These are phyloP conservation scores for Butorides virescens DNA, from an alignment of 2,113 vertebrate genomes.

Conservation along the genomic window DNA sequence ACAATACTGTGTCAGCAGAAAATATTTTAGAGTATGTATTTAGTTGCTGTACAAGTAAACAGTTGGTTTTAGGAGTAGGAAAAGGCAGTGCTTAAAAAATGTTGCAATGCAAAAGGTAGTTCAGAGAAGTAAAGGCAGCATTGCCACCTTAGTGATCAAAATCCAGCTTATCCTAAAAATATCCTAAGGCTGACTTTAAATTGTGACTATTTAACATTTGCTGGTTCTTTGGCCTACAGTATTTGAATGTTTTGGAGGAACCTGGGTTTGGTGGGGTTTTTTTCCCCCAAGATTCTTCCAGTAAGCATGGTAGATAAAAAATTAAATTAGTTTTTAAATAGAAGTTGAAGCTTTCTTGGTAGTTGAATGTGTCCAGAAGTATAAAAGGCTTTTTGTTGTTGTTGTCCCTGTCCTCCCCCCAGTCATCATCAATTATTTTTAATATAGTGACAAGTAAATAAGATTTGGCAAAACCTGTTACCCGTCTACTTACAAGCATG, in stretches of 20 bases:
- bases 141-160: neutral
- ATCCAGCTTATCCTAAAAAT: neutral
- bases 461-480: neutral
- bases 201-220: neutral
- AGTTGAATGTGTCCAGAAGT: neutral
- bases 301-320: neutral
- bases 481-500: neutral
- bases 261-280: neutral
- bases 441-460: neutral
- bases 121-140: neutral
- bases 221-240: neutral
- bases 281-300: neutral
- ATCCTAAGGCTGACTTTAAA: neutral
- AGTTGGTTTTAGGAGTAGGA: neutral
- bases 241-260: neutral
- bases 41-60: slow-evolving; percentile 6
- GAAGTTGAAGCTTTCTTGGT: neutral
- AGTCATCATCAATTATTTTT: neutral
- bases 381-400: neutral
- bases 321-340: neutral
- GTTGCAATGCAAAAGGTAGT: neutral
- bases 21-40: slow-evolving; percentile 7
- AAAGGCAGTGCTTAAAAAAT: neutral
- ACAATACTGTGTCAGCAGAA: slow-evolving; percentile 36
- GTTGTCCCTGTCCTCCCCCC: neutral